phyloP scores from a whole-genome alignment of 2,113 vertebrate species.

The Salvelinus sp. region DNA sequence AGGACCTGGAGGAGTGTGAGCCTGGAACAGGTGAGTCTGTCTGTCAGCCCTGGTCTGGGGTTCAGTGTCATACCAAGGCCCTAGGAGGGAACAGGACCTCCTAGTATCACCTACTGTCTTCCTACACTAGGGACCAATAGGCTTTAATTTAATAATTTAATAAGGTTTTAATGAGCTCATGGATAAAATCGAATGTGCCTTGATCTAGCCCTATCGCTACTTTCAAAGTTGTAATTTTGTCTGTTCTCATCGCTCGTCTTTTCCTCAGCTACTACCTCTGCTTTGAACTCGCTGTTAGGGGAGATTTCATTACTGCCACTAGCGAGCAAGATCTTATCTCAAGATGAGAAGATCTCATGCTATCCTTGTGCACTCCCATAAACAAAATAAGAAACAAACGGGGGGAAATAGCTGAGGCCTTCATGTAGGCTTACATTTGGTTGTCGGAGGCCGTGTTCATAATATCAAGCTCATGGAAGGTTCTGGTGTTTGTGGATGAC shows the following conservation, averaged over 20 bases:
- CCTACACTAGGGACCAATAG: neutral
- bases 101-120: neutral
- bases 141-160: neutral
- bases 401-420: no score
- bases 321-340: no score
- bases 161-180: constrained; percentile 4
- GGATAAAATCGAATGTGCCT: constrained; percentile 7
- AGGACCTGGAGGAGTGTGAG: constrained; percentile 94
- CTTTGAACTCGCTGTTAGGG: no score
- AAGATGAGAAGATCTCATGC: no score
- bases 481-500: neutral
- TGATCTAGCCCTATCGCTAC: constrained; percentile 7
- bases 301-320: no score
- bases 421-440: no score
- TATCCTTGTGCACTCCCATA: no score
- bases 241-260: neutral
- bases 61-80: neutral
- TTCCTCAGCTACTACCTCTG: neutral
- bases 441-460: no score
- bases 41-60: constrained; percentile 3
- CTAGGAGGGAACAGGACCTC: neutral
- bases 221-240: constrained; percentile 4
- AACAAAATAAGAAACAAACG: no score
- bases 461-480: no score
- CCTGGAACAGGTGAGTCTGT: constrained; percentile 91